These are phyloP conservation scores for Emydocephalus ijimae DNA, from an alignment of 2,113 vertebrate species.

Conservation along the genomic window DNA sequence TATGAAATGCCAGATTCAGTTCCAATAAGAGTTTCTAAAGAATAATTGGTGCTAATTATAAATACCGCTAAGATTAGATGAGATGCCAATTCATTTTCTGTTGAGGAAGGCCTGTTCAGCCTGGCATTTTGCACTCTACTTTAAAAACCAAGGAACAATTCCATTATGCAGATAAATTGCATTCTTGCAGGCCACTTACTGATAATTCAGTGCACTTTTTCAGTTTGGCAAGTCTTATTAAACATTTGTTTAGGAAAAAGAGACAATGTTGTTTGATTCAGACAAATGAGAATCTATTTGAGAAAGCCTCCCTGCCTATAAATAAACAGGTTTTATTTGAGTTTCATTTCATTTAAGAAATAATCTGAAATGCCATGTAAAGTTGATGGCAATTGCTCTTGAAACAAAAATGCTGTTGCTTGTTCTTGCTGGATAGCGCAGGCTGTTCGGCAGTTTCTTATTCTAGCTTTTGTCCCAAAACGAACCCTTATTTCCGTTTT, in stretches of 20 bases:
- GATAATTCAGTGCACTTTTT: neutral
- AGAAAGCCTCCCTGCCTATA: neutral
- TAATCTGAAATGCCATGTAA: neutral
- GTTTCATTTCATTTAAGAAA: neutral
- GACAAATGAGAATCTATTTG: neutral
- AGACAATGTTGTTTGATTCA: neutral
- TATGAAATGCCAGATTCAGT: neutral
- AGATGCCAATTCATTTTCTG: neutral
- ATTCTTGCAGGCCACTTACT: neutral
- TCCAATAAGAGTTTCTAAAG: neutral
- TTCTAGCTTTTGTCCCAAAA: conserved; percentile 10
- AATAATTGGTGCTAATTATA: neutral
- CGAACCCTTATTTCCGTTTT: neutral
- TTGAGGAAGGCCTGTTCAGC: no score
- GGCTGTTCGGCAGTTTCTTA: neutral
- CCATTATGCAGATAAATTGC: neutral
- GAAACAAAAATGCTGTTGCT: neutral
- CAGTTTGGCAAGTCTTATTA: neutral
- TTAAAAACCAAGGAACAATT: neutral
- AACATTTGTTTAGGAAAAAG: neutral
- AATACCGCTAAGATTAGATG: neutral
- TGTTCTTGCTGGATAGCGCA: neutral
- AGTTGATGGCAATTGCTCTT: neutral
- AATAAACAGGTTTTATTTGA: neutral
- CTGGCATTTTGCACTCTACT: neutral